These are phyloP conservation scores for Xenentodon cancila DNA, from an alignment of 2,797 vertebrate genomes.

Conservation along the genomic window DNA sequence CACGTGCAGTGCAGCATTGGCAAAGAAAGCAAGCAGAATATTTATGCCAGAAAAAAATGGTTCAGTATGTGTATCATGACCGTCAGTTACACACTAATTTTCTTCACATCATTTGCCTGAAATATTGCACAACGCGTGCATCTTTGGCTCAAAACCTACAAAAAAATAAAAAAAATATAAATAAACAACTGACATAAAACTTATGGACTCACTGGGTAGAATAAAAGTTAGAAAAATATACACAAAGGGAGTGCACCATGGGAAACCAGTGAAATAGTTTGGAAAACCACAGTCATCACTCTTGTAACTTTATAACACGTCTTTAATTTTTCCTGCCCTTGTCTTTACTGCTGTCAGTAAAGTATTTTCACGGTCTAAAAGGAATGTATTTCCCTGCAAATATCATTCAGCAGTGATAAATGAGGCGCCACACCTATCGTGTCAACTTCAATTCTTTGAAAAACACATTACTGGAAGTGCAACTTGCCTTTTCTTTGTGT, in stretches of 20 bases:
- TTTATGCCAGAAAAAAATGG: too few relatives aligned
- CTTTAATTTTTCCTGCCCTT: neutral
- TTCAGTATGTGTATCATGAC: too few relatives aligned
- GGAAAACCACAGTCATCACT: neutral
- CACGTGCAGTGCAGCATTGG: too few relatives aligned
- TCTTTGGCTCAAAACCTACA: neutral
- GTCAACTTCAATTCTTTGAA: neutral
- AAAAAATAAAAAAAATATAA: neutral
- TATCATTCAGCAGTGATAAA: neutral
- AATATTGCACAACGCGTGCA: too few relatives aligned
- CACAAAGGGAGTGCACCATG: too few relatives aligned
- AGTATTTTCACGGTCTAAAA: constrained; percentile 7
- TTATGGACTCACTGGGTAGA: neutral
- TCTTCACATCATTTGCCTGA: neutral
- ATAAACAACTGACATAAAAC: neutral
- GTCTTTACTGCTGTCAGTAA: constrained; percentile 8
- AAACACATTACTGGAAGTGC: neutral
- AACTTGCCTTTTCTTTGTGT: too few relatives aligned
- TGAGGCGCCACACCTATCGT: neutral
- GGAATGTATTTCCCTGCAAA: constrained; percentile 3
- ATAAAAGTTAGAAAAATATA: neutral
- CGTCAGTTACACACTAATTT: too few relatives aligned
- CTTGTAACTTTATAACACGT: neutral
- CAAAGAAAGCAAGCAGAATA: too few relatives aligned
- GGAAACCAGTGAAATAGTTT: neutral